Percentiles rank a stretch among this genome's conserved stretches.
phyloP scores from a whole-genome alignment of 2,113 vertebrate genomes.

The Hirundichthys speculiger region DNA sequence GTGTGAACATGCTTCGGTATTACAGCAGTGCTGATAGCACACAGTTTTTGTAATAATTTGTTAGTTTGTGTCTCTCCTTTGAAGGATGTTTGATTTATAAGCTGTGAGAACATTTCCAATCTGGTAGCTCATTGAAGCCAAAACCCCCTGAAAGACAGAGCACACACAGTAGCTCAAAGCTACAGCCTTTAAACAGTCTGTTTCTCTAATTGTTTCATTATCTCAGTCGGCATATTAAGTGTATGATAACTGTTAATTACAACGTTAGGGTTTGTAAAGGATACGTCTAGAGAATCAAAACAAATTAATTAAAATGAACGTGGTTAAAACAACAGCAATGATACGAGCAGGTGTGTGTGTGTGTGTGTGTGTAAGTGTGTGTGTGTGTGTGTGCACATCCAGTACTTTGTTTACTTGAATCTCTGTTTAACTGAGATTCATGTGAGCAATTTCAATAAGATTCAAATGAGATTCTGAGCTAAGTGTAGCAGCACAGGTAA shows the following conservation, averaged over 20 bases:
- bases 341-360: constrained; percentile 69
- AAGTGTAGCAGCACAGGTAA: constrained; percentile 74
- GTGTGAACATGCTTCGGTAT: constrained; percentile 37
- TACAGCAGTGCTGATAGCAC: constrained; percentile 37
- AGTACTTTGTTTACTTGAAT: constrained; percentile 61
- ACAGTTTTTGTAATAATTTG: constrained; percentile 62
- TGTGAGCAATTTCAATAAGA: constrained; percentile 73
- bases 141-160: constrained; percentile 61
- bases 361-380: constrained; percentile 33
- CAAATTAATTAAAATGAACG: constrained; percentile 78
- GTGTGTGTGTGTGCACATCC: constrained; percentile 28
- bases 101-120: constrained; percentile 62
- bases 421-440: constrained; percentile 75
- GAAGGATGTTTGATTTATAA: constrained; percentile 69
- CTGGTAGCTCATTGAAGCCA: constrained; percentile 56
- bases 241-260: constrained; percentile 79
- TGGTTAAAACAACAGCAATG: constrained; percentile 69
- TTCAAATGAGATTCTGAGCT: constrained; percentile 76
- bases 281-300: constrained; percentile 81
- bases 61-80: constrained; percentile 67
- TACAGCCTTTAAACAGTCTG: constrained; percentile 72
- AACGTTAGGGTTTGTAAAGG: constrained; percentile 73
- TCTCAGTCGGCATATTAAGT: constrained; percentile 80
- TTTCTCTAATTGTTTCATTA: constrained; percentile 81
- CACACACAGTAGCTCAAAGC: constrained; percentile 69